A percentile compares a stretch with the other conserved stretches of the same genome.
Conservation (phyloP, 1,140 invertebrate genomes). For the Calliphora vicina region DNA sequence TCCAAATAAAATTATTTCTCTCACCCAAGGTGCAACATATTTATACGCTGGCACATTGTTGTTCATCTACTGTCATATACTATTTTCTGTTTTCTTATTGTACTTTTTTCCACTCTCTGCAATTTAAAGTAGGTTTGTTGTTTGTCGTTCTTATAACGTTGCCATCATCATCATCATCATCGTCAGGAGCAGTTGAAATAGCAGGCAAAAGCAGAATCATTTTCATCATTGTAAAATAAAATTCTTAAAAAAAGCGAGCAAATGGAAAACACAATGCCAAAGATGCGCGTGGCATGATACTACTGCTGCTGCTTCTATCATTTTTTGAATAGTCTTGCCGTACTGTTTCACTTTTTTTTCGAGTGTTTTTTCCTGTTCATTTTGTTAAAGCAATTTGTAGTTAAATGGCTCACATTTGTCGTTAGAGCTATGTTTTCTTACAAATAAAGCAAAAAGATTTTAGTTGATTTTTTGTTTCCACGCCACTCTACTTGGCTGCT, state of each 20-base stretch:
- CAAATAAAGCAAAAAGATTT: neutral
- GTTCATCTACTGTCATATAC: neutral
- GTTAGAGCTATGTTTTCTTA: slow-evolving; percentile 7
- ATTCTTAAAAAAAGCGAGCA: neutral
- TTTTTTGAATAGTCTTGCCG: neutral
- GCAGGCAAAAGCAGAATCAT: neutral
- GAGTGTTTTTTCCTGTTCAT: neutral
- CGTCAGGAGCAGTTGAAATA: neutral
- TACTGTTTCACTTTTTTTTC: neutral
- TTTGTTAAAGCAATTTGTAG: slow-evolving; percentile 18
- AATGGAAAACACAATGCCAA: neutral
- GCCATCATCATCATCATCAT: neutral
- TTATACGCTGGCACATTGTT: neutral
- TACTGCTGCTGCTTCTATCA: neutral
- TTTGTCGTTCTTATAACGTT: neutral
- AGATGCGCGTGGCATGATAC: slow-evolving; percentile 12
- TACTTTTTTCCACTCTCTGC: neutral
- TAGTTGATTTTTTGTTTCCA: neutral
- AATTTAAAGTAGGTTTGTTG: neutral
- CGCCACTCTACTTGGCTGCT: neutral
- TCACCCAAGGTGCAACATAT: too few species aligned
- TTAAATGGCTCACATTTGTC: slow-evolving; percentile 26
- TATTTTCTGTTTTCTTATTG: neutral
- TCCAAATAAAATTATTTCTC: too few species aligned
- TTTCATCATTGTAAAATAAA: neutral